Conservation (phyloP, 2,888 invertebrate genomes). For the Caenorhabditis doughertyi region DNA sequence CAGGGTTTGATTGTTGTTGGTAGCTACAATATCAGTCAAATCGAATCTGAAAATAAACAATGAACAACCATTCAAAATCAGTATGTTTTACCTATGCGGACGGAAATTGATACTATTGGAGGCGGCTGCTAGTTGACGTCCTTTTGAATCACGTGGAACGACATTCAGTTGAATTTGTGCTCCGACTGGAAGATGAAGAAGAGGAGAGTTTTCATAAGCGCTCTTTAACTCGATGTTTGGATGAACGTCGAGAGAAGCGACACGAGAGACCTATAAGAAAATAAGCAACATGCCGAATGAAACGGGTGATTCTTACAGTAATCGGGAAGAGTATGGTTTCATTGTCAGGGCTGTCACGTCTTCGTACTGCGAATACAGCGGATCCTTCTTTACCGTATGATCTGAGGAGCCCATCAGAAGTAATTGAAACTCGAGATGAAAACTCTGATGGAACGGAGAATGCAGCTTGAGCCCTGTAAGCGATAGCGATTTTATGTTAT, state of each 20-base stretch:
- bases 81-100: constrained; percentile 76
- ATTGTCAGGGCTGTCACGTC: constrained; percentile 64
- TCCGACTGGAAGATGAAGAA: constrained; percentile 69
- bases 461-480: constrained; percentile 47
- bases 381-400: constrained; percentile 69
- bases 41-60: constrained; percentile 67
- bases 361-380: constrained; percentile 56
- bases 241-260: constrained; percentile 70
- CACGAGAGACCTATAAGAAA: constrained; percentile 67
- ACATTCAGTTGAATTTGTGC: constrained; percentile 67
- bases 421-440: constrained; percentile 54
- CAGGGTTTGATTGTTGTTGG: constrained; percentile 70
- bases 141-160: constrained; percentile 67
- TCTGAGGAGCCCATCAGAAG: constrained; percentile 58
- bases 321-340: constrained; percentile 71
- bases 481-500: neutral
- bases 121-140: constrained; percentile 68
- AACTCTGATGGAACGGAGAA: constrained; percentile 59
- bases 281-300: too few relatives aligned
- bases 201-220: constrained; percentile 37
- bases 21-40: constrained; percentile 73
- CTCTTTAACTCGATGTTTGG: constrained; percentile 52
- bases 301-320: constrained; percentile 43
- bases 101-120: constrained; percentile 66
- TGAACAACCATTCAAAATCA: neutral